Conservation (phyloP, 2,113 vertebrate genomes). For the Nansenia antarctica region DNA sequence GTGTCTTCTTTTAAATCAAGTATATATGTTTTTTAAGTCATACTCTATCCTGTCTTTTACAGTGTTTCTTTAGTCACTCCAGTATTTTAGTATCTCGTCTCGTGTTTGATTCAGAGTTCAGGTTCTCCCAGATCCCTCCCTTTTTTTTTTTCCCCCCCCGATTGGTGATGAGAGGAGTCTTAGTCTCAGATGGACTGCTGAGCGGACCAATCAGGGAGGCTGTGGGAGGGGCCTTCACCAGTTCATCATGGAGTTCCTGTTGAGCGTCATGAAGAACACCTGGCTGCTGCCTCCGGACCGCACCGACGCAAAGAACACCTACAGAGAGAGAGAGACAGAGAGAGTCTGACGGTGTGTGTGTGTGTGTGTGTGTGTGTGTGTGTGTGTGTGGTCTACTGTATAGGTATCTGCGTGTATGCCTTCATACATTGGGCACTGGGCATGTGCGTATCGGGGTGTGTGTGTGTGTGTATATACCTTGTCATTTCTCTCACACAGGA, state of each 20-base stretch:
- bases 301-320: constrained; percentile 99
- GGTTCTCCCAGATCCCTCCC: constrained; percentile 2
- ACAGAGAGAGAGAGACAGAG: constrained; percentile 21
- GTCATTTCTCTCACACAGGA: constrained; percentile 98
- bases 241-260: constrained; percentile 99
- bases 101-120: constrained; percentile 7
- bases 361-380: background rate
- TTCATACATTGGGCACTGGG: no score
- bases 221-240: constrained; percentile 82
- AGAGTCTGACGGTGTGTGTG: background rate
- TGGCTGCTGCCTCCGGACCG: constrained; percentile 98
- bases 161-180: constrained; percentile 36
- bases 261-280: constrained; percentile 99
- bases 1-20: constrained; percentile 25
- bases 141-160: no score
- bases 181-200: constrained; percentile 9
- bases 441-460: background rate
- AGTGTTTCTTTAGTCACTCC: constrained; percentile 10
- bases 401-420: background rate
- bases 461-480: constrained; percentile 79
- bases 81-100: constrained; percentile 30
- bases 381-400: no score
- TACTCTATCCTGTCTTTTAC: constrained; percentile 28
- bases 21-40: constrained; percentile 1
- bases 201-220: constrained; percentile 44